A percentile compares a stretch with the other conserved stretches of the same genome.
Evolutionary conservation across 2,888 invertebrate genomes (phyloP).

Genomic region (Cartodere bifasciata): DNA sequence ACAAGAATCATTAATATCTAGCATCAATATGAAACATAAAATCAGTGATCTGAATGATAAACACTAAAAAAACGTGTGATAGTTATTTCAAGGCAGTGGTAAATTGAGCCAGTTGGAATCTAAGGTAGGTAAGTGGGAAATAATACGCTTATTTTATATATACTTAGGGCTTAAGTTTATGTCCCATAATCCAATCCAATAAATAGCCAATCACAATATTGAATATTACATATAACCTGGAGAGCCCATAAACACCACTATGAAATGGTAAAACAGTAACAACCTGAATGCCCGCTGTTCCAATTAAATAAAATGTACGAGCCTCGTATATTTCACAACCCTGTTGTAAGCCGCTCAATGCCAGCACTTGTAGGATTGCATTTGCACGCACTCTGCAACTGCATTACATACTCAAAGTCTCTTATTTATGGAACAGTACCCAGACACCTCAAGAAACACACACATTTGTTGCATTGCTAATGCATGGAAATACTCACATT

Average conservation of each 20-base stretch:
- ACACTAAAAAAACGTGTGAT: too few species aligned
- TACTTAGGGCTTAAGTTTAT: conserved; percentile 26
- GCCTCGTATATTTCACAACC: conserved; percentile 24
- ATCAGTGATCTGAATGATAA: too few species aligned
- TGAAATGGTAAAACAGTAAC: conserved; percentile 28
- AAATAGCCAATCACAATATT: conserved; percentile 33
- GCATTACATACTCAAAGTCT: too few species aligned
- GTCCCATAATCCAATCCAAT: conserved; percentile 27
- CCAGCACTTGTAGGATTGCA: conserved; percentile 14
- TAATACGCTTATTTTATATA: conserved; percentile 23
- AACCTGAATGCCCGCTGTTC: conserved; percentile 30
- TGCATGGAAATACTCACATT: too few species aligned
- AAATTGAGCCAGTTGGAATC: too few species aligned
- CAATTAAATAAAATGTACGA: conserved; percentile 32
- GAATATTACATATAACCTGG: conserved; percentile 31
- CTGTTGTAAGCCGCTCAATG: conserved; percentile 17
- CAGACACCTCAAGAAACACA: neutral
- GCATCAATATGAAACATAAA: too few species aligned
- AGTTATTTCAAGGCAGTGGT: too few species aligned
- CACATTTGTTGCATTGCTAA: too few species aligned
- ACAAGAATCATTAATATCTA: too few species aligned
- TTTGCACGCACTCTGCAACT: conserved; percentile 15
- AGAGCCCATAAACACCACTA: conserved; percentile 27
- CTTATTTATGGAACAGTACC: too few species aligned
- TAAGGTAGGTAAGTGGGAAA: conserved; percentile 20